Percentiles rank a stretch among this genome's conserved stretches.
Conservation (phyloP, 2,113 vertebrate species). For the Scytalopus superciliaris region DNA sequence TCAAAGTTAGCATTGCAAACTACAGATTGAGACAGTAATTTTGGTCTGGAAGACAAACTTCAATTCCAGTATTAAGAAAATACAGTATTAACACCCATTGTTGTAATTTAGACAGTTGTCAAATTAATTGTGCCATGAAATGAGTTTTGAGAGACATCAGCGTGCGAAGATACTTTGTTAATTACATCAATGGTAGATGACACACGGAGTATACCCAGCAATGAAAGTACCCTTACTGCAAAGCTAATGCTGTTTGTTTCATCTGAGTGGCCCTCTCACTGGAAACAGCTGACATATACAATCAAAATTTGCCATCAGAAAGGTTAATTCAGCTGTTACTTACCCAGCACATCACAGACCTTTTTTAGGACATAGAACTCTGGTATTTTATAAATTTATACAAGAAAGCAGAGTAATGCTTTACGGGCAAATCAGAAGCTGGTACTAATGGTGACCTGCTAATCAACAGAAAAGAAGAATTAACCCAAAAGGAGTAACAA, state of each 20-base stretch:
- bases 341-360: background rate
- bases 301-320: background rate
- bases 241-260: background rate
- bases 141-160: slow-evolving; percentile 36
- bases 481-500: background rate
- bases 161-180: background rate
- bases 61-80: slow-evolving; percentile 52
- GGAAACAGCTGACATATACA: background rate
- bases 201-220: background rate
- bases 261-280: background rate
- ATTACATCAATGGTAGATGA: slow-evolving; percentile 18
- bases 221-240: background rate
- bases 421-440: background rate
- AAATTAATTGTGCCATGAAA: slow-evolving; percentile 35
- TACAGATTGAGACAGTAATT: slow-evolving; percentile 41
- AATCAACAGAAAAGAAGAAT: background rate
- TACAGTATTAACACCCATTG: slow-evolving; percentile 8
- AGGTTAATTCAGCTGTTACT: background rate
- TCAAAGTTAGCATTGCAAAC: slow-evolving; percentile 33
- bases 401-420: background rate
- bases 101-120: slow-evolving; percentile 56
- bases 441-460: background rate
- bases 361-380: background rate
- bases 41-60: slow-evolving; percentile 47
- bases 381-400: background rate